Evolutionary conservation across 2,797 vertebrate genomes (phyloP), one percentile per base, ranked within the genome.

Genomic region (Chiloscyllium punctatum): DNA sequence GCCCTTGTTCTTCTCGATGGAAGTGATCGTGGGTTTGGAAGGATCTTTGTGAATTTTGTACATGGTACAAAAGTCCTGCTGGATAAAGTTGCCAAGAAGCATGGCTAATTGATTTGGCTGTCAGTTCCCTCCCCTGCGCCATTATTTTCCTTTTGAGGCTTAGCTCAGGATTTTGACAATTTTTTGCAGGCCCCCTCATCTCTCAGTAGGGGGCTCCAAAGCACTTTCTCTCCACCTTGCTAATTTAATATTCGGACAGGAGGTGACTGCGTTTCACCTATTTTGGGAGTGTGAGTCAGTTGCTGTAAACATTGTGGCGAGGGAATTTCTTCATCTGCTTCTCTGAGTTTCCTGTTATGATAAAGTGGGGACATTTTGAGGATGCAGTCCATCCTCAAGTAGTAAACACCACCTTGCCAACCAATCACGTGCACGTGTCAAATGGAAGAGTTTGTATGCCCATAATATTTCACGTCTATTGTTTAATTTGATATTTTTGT

Each of bases 371-470:
- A 25, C 48, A 16, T 53, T 57, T 90, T 62, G 33, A 62, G 27
- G 15, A 62, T 62, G 16, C 30, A 92, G 33, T 42, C 57, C 6
- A 25, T 53, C 13, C 2, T 53, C 13, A 87, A 53, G n/a, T 48
- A 94, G 15, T 71, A 37, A 68, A 68, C 42, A 66, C 91, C 42
- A 66, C 91, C 18, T 71, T 8, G 8, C 69, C 62, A 33, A 21
- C n/a, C 37, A 27, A 25, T 5, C 2, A 33, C 8, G 9, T 9
- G 23, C 25, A 4, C 51, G 57, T 23, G 9, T 42, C 23, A 25
- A 87, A 57, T 94, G 66, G 23, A 48, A 94, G 91, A 94, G n/a
- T 94, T n/a, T 87, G 21, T n/a, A 33, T 68, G 57, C 57, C 91
- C 68, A 37, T 94, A 3, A 37, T 94, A 21, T 42, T 94, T 90